Evolutionary conservation across 2,797 vertebrate genomes (phyloP).

Genomic region (Spea hammondii): DNA sequence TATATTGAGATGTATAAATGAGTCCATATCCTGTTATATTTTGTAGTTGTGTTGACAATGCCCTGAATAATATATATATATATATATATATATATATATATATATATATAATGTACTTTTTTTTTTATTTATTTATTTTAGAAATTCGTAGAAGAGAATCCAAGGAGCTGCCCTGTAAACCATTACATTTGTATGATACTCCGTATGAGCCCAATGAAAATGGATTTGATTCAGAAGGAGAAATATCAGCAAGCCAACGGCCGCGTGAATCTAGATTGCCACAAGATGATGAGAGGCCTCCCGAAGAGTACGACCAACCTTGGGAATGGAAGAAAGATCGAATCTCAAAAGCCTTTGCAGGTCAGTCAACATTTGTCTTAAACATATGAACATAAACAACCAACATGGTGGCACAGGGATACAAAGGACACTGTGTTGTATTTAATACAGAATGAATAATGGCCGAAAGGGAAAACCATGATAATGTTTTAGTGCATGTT

Average conservation of each 20-base stretch:
- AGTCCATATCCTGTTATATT: not conserved
- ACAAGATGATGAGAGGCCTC: constrained; percentile 90
- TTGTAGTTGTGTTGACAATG: not conserved
- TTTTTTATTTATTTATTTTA: constrained; percentile 56
- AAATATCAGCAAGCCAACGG: constrained; percentile 61
- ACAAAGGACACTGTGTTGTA: not conserved
- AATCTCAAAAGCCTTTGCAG: constrained; percentile 96
- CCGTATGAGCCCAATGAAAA: constrained; percentile 88
- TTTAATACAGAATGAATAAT: too few relatives aligned
- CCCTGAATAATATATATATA: not conserved
- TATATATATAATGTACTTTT: not conserved
- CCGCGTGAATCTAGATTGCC: constrained; percentile 90
- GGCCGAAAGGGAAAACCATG: not conserved
- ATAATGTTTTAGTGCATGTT: not conserved
- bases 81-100: not conserved
- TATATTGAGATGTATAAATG: not conserved
- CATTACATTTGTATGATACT: constrained; percentile 88
- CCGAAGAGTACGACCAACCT: constrained; percentile 96
- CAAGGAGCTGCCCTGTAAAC: constrained; percentile 74
- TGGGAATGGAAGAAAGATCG: constrained; percentile 99
- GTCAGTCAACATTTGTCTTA: constrained; percentile 62
- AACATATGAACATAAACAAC: not conserved
- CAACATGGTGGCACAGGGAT: not conserved
- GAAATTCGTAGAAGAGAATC: constrained; percentile 85
- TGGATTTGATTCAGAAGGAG: constrained; percentile 70